A percentile compares a stretch with the other conserved stretches of the same genome.
phyloP scores from a whole-genome alignment of 1,140 invertebrate species.

The Campoletis sonorensis region DNA sequence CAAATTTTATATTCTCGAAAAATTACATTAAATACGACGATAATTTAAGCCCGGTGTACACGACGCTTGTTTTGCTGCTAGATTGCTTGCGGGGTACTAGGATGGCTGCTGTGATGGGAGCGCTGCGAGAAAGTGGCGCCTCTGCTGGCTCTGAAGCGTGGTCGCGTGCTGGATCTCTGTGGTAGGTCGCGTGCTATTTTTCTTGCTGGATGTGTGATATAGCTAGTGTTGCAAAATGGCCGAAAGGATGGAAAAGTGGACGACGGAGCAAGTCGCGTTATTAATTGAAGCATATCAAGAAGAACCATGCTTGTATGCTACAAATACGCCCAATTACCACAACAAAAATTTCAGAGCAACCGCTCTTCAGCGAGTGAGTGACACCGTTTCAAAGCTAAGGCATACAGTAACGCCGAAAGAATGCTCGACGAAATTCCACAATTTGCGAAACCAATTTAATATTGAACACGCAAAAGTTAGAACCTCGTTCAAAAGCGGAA shows the following conservation, averaged over 20 bases:
- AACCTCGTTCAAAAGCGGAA: constrained; percentile 27
- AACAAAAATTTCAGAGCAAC: constrained; percentile 23
- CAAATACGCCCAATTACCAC: constrained; percentile 24
- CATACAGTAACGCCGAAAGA: not conserved
- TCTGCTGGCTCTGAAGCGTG: constrained; percentile 17
- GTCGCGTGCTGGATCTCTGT: constrained; percentile 20
- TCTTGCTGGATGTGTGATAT: not conserved
- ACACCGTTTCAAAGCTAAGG: constrained; percentile 14
- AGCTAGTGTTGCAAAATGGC: not conserved
- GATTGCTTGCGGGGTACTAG: constrained; percentile 31
- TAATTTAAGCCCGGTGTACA: too few relatives aligned
- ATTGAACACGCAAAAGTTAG: constrained; percentile 21
- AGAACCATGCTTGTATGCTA: constrained; percentile 31
- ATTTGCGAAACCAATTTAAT: constrained; percentile 31
- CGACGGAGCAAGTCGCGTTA: not conserved
- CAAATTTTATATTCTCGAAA: too few relatives aligned
- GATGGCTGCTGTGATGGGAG: constrained; percentile 20
- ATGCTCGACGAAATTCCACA: constrained; percentile 30
- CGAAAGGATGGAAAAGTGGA: constrained; percentile 13
- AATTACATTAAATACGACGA: too few relatives aligned
- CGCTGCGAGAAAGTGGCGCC: constrained; percentile 25
- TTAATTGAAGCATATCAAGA: constrained; percentile 34
- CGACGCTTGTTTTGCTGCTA: too few relatives aligned
- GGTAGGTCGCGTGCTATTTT: constrained; percentile 20
- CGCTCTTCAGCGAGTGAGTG: constrained; percentile 13